Conservation (phyloP, 2,797 vertebrate genomes). For the Microctenopoma stevenorrisi region DNA sequence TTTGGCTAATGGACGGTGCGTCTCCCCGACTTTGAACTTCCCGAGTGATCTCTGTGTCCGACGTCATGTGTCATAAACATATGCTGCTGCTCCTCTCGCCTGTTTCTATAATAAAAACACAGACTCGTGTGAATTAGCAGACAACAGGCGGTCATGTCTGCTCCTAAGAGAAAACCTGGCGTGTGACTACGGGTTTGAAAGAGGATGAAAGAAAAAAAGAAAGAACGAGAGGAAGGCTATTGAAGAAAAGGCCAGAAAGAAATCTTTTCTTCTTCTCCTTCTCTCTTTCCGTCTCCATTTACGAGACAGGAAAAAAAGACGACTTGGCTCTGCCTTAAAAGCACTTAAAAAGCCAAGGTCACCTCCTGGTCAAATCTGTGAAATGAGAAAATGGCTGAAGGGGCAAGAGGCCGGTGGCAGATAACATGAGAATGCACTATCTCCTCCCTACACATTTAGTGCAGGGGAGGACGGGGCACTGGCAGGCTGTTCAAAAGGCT, state of each 20-base stretch:
- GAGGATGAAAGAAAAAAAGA: constrained; percentile 24
- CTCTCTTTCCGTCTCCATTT: constrained; percentile 59
- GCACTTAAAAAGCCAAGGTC: constrained; percentile 84
- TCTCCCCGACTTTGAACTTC: constrained; percentile 27
- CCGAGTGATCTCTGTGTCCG: constrained; percentile 34
- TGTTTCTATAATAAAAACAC: constrained; percentile 60
- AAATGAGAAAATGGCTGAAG: constrained; percentile 84
- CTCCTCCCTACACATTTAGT: constrained; percentile 77
- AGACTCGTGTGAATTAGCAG: constrained; percentile 50
- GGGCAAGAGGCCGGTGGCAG: constrained; percentile 77
- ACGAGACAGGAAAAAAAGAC: constrained; percentile 50
- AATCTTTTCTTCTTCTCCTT: constrained; percentile 26
- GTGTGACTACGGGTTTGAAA: constrained; percentile 35
- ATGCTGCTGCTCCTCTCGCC: constrained; percentile 57
- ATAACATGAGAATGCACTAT: constrained; percentile 86
- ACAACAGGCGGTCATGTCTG: constrained; percentile 61
- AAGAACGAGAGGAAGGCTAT: constrained; percentile 12
- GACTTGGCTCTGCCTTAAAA: constrained; percentile 79
- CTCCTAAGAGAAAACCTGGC: constrained; percentile 34
- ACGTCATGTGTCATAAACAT: constrained; percentile 67
- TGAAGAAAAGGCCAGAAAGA: constrained; percentile 49
- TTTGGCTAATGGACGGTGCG: constrained; percentile 37
- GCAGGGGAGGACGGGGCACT: constrained; percentile 51
- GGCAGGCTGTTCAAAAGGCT: constrained; percentile 69
- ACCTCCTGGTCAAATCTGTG: constrained; percentile 82